Conservation (phyloP, 2,113 vertebrate species). For the Patagioenas fasciata region DNA sequence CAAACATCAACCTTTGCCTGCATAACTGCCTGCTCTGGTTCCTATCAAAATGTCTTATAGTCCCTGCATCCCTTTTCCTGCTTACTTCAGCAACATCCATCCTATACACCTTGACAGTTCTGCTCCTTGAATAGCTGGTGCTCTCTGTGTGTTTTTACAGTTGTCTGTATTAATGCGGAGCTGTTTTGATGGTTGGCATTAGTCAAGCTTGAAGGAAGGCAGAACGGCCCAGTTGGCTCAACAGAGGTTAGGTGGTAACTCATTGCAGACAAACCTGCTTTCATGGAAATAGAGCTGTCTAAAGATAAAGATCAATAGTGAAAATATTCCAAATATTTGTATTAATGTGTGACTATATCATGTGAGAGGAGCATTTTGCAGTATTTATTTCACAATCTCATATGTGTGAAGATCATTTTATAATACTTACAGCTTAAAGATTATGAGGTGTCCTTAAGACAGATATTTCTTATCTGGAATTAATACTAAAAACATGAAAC, state of each 20-base stretch:
- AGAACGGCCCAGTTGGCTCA: background rate
- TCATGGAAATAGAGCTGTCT: background rate
- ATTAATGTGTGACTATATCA: background rate
- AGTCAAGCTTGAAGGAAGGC: background rate
- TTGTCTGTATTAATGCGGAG: too few species aligned
- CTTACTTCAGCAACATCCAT: background rate
- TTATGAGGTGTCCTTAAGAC: background rate
- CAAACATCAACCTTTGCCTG: background rate
- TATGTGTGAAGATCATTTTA: rapidly evolving
- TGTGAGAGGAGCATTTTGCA: background rate
- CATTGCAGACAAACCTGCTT: background rate
- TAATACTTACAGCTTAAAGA: background rate
- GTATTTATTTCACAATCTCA: background rate
- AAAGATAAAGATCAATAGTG: background rate
- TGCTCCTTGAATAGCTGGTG: background rate
- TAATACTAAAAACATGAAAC: background rate
- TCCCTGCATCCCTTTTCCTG: background rate
- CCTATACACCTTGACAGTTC: background rate
- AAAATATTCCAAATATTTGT: background rate
- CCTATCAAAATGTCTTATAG: background rate
- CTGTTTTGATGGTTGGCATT: background rate
- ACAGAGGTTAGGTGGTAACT: background rate
- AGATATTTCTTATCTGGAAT: background rate
- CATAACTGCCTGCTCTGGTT: background rate
- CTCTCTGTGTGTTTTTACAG: background rate